These are phyloP conservation scores for Stigmatopora nigra DNA, from an alignment of 2,113 vertebrate genomes.

Conservation along the genomic window DNA sequence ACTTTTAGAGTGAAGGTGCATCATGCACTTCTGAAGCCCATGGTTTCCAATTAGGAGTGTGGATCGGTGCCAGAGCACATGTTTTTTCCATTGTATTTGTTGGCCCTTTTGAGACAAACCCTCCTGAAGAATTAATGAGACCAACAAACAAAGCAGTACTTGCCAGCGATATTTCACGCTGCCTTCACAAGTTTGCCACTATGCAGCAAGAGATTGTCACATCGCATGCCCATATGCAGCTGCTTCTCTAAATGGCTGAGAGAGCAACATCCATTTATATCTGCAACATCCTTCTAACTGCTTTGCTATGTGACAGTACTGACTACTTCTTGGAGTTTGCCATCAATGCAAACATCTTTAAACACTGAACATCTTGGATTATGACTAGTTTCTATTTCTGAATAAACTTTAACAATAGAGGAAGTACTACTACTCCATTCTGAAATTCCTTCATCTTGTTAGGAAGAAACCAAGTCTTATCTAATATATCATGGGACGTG, in stretches of 20 bases:
- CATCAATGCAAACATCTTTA: constrained; percentile 23
- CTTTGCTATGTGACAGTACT: constrained; percentile 53
- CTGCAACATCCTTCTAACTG: constrained; percentile 39
- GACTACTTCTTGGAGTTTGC: constrained; percentile 40
- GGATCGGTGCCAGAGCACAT: constrained; percentile 71
- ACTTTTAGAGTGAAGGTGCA: constrained; percentile 68
- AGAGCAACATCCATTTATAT: constrained; percentile 44
- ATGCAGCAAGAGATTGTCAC: constrained; percentile 58
- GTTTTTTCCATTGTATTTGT: constrained; percentile 64
- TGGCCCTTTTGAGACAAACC: constrained; percentile 68
- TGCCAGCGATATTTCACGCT: constrained; percentile 65
- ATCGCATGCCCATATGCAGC: constrained; percentile 31
- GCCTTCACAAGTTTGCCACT: constrained; percentile 64
- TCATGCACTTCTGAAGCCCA: constrained; percentile 62
- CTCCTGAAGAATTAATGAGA: constrained; percentile 76
- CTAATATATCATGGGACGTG: too few relatives aligned
- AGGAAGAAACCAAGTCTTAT: constrained; percentile 29
- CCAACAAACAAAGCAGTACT: constrained; percentile 61
- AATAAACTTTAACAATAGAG: constrained; percentile 10
- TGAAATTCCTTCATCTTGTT: constrained; percentile 44
- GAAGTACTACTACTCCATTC: constrained; percentile 10
- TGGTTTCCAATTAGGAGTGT: constrained; percentile 69
- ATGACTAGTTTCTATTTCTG: not conserved
- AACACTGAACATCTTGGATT: not conserved
- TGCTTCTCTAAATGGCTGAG: constrained; percentile 51